A percentile compares a stretch with the other conserved stretches of the same genome.
Evolutionary conservation across 2,113 vertebrate species (phyloP).

Genomic region (Nematolebias whitei): DNA sequence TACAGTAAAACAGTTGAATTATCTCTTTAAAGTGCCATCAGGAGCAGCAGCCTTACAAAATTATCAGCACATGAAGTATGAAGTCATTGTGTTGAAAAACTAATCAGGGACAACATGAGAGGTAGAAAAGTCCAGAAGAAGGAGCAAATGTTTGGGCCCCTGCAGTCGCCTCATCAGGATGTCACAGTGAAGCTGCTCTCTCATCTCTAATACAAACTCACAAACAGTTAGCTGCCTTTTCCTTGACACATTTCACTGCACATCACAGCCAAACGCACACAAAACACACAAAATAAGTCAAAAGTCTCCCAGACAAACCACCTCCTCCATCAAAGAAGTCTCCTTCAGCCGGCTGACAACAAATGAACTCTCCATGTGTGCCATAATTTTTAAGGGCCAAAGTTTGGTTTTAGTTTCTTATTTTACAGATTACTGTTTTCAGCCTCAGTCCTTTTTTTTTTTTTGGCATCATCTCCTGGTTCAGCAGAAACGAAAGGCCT

Average conservation of each 20-base stretch:
- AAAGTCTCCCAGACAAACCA: constrained; percentile 12
- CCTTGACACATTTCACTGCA: constrained; percentile 30
- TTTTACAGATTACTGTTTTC: not conserved
- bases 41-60: no score
- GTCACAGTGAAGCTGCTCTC: constrained; percentile 43
- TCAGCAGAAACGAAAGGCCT: constrained; percentile 10
- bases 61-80: no score
- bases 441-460: no score
- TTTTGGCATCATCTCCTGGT: not conserved
- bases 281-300: constrained; percentile 22
- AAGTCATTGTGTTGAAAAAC: no score
- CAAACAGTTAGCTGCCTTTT: constrained; percentile 44
- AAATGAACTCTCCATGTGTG: not conserved
- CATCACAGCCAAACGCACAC: constrained; percentile 11
- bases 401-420: not conserved
- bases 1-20: no score
- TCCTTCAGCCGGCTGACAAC: constrained; percentile 3
- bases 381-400: not conserved
- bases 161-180: constrained; percentile 66
- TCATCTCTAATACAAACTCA: constrained; percentile 48
- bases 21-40: no score
- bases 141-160: not conserved
- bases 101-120: no score
- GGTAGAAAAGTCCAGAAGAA: no score
- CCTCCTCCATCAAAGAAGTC: constrained; percentile 10